Conservation (phyloP, 2,113 vertebrate species). For the Cephalophus harveyi region DNA sequence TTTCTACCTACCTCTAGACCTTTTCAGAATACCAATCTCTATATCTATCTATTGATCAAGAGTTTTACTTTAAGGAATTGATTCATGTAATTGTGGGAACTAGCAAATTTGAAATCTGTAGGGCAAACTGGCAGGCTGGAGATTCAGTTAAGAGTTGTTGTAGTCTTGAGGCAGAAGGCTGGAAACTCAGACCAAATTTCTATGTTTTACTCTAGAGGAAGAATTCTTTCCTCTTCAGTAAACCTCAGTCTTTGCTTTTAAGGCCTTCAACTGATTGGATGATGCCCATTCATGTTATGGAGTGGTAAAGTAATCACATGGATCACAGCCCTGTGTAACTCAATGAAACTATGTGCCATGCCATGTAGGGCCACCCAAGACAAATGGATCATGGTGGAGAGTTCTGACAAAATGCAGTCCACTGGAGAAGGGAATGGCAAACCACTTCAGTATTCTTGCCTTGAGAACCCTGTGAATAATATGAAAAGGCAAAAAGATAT, state of each 20-base stretch:
- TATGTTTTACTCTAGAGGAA: neutral
- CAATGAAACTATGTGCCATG: neutral
- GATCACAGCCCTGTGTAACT: neutral
- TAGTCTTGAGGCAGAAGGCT: neutral
- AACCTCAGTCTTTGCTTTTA: neutral
- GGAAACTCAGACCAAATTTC: neutral
- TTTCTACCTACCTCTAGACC: neutral
- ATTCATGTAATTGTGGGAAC: neutral
- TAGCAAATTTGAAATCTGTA: neutral
- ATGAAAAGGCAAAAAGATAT: neutral
- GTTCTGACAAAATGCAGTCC: neutral
- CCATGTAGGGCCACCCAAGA: neutral
- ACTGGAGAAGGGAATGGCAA: neutral
- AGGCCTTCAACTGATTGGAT: neutral
- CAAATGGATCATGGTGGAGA: neutral
- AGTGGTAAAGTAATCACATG: neutral
- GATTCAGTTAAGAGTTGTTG: neutral
- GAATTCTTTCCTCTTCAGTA: neutral
- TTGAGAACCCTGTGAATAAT: neutral
- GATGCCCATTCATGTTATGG: neutral
- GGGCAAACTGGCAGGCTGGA: neutral
- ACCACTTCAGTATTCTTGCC: neutral
- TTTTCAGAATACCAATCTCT: neutral
- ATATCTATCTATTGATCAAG: neutral
- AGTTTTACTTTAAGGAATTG: neutral